Evolutionary conservation across 2,797 vertebrate genomes (phyloP).

Genomic region (Chaetodon trifasciatus): DNA sequence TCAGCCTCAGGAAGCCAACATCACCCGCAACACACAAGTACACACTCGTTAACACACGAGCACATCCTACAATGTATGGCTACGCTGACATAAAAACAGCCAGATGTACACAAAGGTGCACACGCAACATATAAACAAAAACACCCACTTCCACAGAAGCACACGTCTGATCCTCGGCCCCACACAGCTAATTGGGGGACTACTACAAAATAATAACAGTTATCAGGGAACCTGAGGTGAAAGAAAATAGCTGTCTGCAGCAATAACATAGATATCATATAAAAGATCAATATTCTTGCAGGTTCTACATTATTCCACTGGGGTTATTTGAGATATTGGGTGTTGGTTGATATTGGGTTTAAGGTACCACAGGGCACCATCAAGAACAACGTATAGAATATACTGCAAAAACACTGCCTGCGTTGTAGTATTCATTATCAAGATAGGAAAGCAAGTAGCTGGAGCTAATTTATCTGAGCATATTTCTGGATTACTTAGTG

Average conservation of each 20-base stretch:
- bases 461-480: constrained; percentile 11
- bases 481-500: constrained; percentile 9
- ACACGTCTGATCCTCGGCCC: neutral
- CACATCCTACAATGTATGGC: constrained; percentile 35
- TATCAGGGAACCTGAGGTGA: constrained; percentile 47
- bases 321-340: constrained; percentile 40
- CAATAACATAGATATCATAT: constrained; percentile 39
- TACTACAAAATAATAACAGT: constrained; percentile 27
- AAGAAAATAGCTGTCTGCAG: constrained; percentile 33
- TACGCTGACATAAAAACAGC: constrained; percentile 40
- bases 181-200: constrained; percentile 29
- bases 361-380: constrained; percentile 31
- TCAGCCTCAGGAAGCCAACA: constrained; percentile 83
- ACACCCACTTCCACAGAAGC: constrained; percentile 16
- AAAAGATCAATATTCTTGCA: constrained; percentile 59
- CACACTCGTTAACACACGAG: constrained; percentile 58
- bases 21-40: constrained; percentile 72
- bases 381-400: constrained; percentile 26
- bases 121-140: constrained; percentile 34
- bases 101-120: constrained; percentile 16
- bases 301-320: constrained; percentile 27
- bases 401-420: neutral
- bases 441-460: neutral
- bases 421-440: constrained; percentile 20
- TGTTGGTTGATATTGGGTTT: constrained; percentile 26